phyloP scores from a whole-genome alignment of 2,113 vertebrate species.

The Mugil cephalus region DNA sequence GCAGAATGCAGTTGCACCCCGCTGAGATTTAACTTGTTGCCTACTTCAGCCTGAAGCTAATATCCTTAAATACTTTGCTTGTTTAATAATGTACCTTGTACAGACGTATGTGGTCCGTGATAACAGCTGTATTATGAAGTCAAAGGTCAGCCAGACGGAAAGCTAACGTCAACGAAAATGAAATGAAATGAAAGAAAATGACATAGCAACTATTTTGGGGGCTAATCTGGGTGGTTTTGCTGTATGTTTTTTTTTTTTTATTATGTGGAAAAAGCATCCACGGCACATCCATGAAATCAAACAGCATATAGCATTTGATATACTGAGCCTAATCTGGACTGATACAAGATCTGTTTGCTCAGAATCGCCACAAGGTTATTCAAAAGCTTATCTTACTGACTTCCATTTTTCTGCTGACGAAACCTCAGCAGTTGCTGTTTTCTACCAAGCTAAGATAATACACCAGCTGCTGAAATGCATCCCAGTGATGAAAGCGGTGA shows the following conservation, averaged over 20 bases:
- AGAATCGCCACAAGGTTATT: constrained; percentile 33
- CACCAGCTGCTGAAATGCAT: constrained; percentile 27
- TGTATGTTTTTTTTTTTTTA: no score
- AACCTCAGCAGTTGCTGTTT: constrained; percentile 55
- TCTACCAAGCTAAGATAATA: constrained; percentile 14
- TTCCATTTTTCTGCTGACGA: neutral
- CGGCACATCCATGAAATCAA: no score
- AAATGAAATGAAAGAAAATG: no score
- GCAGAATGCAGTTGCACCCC: neutral
- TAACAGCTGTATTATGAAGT: no score
- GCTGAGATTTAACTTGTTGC: neutral
- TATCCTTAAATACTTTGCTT: no score
- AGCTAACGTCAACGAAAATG: no score
- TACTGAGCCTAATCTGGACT: constrained; percentile 15
- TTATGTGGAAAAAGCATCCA: no score
- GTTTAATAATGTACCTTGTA: no score
- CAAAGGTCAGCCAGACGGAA: no score
- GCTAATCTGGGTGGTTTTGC: no score
- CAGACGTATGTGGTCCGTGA: no score
- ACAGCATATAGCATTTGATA: neutral
- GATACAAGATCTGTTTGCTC: constrained; percentile 27
- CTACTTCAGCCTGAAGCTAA: neutral
- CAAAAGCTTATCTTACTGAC: constrained; percentile 17
- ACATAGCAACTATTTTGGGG: no score
- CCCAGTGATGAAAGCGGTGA: constrained; percentile 7